A percentile compares a stretch with the other conserved stretches of the same genome.
phyloP scores from a whole-genome alignment of 2,888 invertebrate genomes.

The Polyploca ridens region DNA sequence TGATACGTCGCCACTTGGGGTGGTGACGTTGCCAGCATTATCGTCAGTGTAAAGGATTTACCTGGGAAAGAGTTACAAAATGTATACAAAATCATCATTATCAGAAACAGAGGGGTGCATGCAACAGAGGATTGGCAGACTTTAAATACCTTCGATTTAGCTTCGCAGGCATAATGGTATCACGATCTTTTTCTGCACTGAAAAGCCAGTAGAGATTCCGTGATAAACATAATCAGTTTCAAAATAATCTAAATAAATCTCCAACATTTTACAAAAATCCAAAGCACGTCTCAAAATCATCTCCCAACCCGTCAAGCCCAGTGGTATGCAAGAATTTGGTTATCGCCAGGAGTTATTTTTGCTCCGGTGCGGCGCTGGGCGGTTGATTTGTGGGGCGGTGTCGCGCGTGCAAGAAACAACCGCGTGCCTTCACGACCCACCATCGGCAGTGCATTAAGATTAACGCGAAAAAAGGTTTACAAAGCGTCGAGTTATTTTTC shows the following conservation, averaged over 20 bases:
- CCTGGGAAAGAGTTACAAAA: slow-evolving; percentile 84
- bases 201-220: too few species aligned
- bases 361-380: slow-evolving; percentile 27
- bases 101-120: too few species aligned
- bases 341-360: slow-evolving; percentile 36
- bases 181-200: too few species aligned
- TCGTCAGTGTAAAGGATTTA: slow-evolving; percentile 98
- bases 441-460: not conserved
- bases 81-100: too few species aligned
- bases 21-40: slow-evolving; percentile 96
- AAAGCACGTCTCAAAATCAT: slow-evolving; percentile 47
- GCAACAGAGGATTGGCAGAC: too few species aligned
- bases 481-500: not conserved
- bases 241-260: not conserved
- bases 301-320: slow-evolving; percentile 31
- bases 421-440: slow-evolving; percentile 54
- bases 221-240: too few species aligned
- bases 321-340: slow-evolving; percentile 47
- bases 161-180: too few species aligned
- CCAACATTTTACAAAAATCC: slow-evolving; percentile 18
- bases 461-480: not conserved
- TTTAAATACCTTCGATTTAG: too few species aligned
- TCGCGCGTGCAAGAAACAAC: slow-evolving; percentile 34
- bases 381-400: slow-evolving; percentile 60
- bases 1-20: slow-evolving; percentile 98